Evolutionary conservation across 2,888 invertebrate species (phyloP), one percentile per base, ranked within the genome.

Genomic region (Anticlea derivata): DNA sequence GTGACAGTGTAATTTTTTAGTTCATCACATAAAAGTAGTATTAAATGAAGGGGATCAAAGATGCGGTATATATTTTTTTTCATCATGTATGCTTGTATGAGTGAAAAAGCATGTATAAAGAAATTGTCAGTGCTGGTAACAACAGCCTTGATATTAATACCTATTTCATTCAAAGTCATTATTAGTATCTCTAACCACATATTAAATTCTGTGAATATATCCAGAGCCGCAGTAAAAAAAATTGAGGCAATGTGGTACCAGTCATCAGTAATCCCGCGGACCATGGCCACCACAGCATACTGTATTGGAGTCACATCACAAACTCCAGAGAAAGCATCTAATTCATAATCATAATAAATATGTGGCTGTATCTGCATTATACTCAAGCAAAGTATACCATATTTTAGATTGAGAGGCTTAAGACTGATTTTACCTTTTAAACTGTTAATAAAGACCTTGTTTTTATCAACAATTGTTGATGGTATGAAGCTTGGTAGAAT

Each of bases 31-130:
- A 50, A 50, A 38, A 44, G 38, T 26, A 29, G 13, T 23, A 39
- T 40, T 22, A 39, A 23, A 30, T 49, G 41, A 17, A 10, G 30
- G 1, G 48, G 48, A 11, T 49, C 48, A 41, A 30, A 35, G n/a
- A 49, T 10, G 7, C 35, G 29, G n/a, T 30, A 41, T 13, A 41
- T 4, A 3, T 30, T 41, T 23, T 13, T 22, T n/a, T 22, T 20
- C 0, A 0, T n/a, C 4, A 7, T n/a, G n/a, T n/a, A 17, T 8
- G 12, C 10, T 6, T 10, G 6, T 34, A 17, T 27, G 11, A 34
- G 17, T 7, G 6, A 3, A 8, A 37, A 30, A 4, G 30, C 13
- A 13, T 30, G 23, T 8, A 10, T 23, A 30, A 46, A 38, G 13
- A 46, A 30, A 13, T 37, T 7, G 6, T 46, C 37, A n/a, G 45